Conservation (phyloP, 2,113 vertebrate species). For the Asarcornis scutulata region DNA sequence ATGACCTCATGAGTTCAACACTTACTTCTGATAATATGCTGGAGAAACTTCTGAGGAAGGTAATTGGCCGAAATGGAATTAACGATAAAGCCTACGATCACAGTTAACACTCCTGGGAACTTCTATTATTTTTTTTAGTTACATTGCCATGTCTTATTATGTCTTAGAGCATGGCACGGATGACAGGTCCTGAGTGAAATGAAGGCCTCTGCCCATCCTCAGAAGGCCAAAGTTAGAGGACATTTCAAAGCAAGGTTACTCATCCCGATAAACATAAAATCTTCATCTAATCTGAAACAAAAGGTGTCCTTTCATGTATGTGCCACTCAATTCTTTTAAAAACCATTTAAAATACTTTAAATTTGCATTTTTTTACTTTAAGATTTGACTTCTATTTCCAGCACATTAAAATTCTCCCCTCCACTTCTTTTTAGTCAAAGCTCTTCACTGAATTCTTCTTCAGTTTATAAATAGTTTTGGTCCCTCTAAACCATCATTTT, state of each 20-base stretch:
- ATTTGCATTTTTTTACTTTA: conserved; percentile 36
- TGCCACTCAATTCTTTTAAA: background rate
- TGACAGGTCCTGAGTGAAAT: background rate
- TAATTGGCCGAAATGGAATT: background rate
- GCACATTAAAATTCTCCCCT: conserved; percentile 67
- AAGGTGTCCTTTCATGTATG: conserved; percentile 24
- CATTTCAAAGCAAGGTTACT: background rate
- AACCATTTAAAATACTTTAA: conserved; percentile 44
- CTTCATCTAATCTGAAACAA: conserved; percentile 1
- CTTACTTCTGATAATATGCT: background rate
- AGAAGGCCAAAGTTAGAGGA: background rate
- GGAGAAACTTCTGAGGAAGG: background rate
- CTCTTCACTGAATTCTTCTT: conserved; percentile 69
- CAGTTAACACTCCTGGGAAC: background rate
- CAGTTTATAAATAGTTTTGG: conserved; percentile 68
- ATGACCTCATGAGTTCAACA: conserved; percentile 33
- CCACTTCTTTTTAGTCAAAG: conserved; percentile 60
- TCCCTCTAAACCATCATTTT: conserved; percentile 60
- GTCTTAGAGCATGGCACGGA: background rate
- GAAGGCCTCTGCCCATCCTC: background rate
- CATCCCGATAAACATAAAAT: background rate
- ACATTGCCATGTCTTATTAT: background rate
- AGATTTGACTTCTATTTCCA: conserved; percentile 63
- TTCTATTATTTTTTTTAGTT: background rate
- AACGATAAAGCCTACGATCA: background rate